Evolutionary conservation across 2,888 invertebrate genomes (phyloP).

Genomic region (Hylaea fasciaria): DNA sequence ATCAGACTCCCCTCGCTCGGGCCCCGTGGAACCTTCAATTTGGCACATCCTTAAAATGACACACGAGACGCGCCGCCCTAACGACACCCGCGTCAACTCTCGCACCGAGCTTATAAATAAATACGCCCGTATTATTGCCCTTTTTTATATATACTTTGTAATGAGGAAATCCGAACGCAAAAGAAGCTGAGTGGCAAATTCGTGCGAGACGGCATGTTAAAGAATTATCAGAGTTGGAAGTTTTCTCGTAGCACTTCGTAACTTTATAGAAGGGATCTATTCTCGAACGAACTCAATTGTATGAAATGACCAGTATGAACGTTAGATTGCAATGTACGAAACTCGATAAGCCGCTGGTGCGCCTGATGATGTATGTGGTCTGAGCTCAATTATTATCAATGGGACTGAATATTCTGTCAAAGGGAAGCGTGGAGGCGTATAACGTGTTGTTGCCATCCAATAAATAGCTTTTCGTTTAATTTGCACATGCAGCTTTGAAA

Average conservation of each 20-base stretch:
- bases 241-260: not conserved
- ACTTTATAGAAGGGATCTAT: not conserved
- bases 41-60: slow-evolving; percentile 86
- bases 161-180: slow-evolving; percentile 42
- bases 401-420: not conserved
- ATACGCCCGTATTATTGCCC: slow-evolving; percentile 56
- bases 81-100: slow-evolving; percentile 75
- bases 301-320: too few species aligned
- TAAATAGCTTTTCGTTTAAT: slow-evolving; percentile 25
- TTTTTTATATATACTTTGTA: slow-evolving; percentile 44
- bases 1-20: slow-evolving; percentile 81
- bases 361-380: not conserved
- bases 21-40: slow-evolving; percentile 83
- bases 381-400: slow-evolving; percentile 16
- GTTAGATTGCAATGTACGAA: not conserved
- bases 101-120: slow-evolving; percentile 66
- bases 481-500: slow-evolving; percentile 21
- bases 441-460: slow-evolving; percentile 15
- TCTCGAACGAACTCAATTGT: too few species aligned
- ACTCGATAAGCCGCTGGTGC: not conserved
- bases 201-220: slow-evolving; percentile 15
- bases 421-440: slow-evolving; percentile 27
- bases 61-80: slow-evolving; percentile 81
- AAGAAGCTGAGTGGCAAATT: slow-evolving; percentile 29
- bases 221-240: slow-evolving; percentile 9